A percentile compares a stretch with the other conserved stretches of the same genome.
These are phyloP conservation scores for Pachycephus smyrnensis DNA, from an alignment of 2,888 invertebrate species.

Conservation along the genomic window DNA sequence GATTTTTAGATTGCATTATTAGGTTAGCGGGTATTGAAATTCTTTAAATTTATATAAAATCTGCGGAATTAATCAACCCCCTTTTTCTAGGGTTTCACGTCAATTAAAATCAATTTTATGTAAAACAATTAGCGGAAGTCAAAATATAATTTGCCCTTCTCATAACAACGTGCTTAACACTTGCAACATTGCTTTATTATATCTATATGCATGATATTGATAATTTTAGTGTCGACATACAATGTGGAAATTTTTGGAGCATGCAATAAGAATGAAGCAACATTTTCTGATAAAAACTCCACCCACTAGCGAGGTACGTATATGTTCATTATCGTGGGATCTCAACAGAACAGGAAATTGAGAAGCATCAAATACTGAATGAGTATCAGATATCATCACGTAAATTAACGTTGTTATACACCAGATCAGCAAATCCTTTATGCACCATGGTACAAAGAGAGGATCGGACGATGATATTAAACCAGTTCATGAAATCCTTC, in stretches of 20 bases:
- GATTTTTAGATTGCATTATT: neutral
- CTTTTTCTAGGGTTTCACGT: neutral
- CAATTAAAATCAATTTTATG: neutral
- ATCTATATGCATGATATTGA: neutral
- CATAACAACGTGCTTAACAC: neutral
- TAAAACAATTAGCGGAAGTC: neutral
- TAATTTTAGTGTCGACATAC: neutral
- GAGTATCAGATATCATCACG: neutral
- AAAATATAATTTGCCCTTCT: neutral
- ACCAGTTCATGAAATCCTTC: constrained; percentile 12
- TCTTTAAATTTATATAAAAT: neutral
- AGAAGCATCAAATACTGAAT: neutral
- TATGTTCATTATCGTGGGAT: neutral
- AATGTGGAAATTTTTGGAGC: neutral
- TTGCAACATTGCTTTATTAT: neutral
- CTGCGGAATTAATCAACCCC: neutral
- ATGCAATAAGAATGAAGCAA: neutral
- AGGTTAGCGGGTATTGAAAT: neutral
- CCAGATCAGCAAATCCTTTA: too few species aligned
- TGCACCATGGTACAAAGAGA: neutral
- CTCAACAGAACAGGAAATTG: neutral
- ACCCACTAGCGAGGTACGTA: neutral
- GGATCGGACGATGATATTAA: neutral
- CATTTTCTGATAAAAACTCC: neutral
- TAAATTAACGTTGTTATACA: too few species aligned